Evolutionary conservation across 2,113 vertebrate genomes (phyloP), one percentile per base, ranked within the genome.

Genomic region (Psilopogon haemacephalus): DNA sequence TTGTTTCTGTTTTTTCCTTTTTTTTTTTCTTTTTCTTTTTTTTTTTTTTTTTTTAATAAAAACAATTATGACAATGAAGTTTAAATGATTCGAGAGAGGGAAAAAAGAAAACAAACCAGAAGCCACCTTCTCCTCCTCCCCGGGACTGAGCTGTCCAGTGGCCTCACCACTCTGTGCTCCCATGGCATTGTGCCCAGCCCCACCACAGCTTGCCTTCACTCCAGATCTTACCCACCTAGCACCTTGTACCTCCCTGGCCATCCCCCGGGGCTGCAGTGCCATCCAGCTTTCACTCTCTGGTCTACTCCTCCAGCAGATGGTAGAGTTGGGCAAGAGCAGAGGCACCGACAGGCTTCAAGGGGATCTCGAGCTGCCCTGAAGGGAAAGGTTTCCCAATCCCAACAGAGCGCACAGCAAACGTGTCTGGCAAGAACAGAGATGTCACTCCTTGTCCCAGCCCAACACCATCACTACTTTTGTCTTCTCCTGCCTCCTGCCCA

Each of bases 1-100:
- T 91, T 15, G 0, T 24, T 94, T 95, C 90, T 94, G 67, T 95
- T 88, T 90, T 65, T 15, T 12, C 10, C 16, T 92, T 94, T 95
- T 92, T 90, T 95, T 86, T 87, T 93, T 94, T 95, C 92, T 89
- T 95, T n/a, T n/a, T 40, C 19, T 37, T 28, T 67, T 46, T 32
- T 52, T 28, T 46, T 80, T 89, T 74, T 92, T 94, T 95, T 93
- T 90, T 95, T 84, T 86, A 96, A 95, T 95, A 95, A 95, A 97
- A 95, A 91, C 60, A 93, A 95, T 78, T 79, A 91, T 95, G 97
- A 96, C 85, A 71, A 87, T 81, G 96, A 95, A 81, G 48, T 91
- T 81, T 96, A 95, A 94, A 93, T 84, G 86, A 95, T 94, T 89
- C 0, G 89, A 87, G 79, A 92, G 88, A 96, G 84, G 87, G 73